Conservation (phyloP, 2,888 invertebrate species). For the Drosophila maculinotata region DNA sequence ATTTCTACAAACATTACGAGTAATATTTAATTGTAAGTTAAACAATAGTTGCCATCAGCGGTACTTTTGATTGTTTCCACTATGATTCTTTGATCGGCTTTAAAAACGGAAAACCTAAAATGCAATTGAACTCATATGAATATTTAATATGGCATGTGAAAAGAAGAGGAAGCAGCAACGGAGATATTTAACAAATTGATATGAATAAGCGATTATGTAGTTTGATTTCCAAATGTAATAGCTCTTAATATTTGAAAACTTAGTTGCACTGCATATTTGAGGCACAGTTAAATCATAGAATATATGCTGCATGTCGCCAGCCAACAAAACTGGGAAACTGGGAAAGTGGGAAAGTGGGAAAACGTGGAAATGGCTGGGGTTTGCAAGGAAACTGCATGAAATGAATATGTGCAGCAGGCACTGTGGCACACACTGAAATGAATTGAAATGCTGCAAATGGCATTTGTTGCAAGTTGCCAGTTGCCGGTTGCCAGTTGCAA, state of each 20-base stretch:
- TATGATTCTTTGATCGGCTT: too few species aligned
- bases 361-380: conserved; percentile 45
- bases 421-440: conserved; percentile 45
- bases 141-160: background rate
- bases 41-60: too few species aligned
- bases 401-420: conserved; percentile 8
- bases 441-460: conserved; percentile 66
- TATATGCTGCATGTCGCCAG: background rate
- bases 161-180: background rate
- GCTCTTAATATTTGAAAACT: conserved; percentile 16
- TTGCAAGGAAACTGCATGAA: conserved; percentile 41
- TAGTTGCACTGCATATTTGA: conserved; percentile 38
- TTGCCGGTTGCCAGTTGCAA: conserved; percentile 23
- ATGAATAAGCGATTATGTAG: conserved; percentile 24
- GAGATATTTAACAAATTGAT: conserved; percentile 15
- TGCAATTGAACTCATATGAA: too few species aligned
- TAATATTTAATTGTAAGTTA: too few species aligned
- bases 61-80: too few species aligned
- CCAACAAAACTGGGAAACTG: conserved; percentile 2
- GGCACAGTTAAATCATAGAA: conserved; percentile 58
- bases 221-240: conserved; percentile 22
- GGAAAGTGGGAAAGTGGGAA: conserved; percentile 18
- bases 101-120: too few species aligned
- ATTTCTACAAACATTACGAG: too few species aligned
- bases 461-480: conserved; percentile 55